phyloP scores from a whole-genome alignment of 2,113 vertebrate genomes.

The Heloderma charlesbogerti region DNA sequence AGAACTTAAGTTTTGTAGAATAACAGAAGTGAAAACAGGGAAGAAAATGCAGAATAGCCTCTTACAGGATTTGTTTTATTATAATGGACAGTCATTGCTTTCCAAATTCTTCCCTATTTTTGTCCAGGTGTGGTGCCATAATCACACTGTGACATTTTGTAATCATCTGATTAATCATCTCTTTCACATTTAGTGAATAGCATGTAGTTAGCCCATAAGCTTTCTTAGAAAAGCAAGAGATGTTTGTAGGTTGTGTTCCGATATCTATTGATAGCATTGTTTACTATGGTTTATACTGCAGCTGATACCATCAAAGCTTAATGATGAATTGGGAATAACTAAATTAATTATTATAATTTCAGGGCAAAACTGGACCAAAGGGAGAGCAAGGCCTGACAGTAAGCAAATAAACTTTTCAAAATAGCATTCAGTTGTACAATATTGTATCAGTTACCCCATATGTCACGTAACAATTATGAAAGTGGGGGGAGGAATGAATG shows the following conservation, averaged over 20 bases:
- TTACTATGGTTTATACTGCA: background rate
- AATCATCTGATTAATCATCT: background rate
- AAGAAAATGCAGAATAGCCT: background rate
- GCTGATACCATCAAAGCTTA: conserved; percentile 9
- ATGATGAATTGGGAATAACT: conserved; percentile 20
- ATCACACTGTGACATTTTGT: background rate
- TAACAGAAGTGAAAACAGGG: background rate
- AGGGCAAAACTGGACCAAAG: conserved; percentile 85
- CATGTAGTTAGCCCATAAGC: too few species aligned
- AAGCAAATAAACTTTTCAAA: conserved; percentile 62
- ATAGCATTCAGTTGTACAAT: background rate
- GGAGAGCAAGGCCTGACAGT: conserved; percentile 89
- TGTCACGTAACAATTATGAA: background rate
- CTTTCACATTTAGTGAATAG: too few species aligned
- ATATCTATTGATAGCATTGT: too few species aligned
- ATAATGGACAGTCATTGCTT: background rate
- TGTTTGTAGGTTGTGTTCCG: too few species aligned
- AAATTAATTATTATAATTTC: conserved; percentile 58
- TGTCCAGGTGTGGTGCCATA: background rate
- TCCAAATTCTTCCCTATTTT: background rate
- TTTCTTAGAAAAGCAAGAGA: too few species aligned
- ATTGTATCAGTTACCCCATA: background rate
- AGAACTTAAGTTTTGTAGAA: background rate
- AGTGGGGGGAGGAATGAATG: background rate
- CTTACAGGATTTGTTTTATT: background rate